Evolutionary conservation across 1,140 invertebrate genomes (phyloP).

Genomic region (Mamestra configurata): DNA sequence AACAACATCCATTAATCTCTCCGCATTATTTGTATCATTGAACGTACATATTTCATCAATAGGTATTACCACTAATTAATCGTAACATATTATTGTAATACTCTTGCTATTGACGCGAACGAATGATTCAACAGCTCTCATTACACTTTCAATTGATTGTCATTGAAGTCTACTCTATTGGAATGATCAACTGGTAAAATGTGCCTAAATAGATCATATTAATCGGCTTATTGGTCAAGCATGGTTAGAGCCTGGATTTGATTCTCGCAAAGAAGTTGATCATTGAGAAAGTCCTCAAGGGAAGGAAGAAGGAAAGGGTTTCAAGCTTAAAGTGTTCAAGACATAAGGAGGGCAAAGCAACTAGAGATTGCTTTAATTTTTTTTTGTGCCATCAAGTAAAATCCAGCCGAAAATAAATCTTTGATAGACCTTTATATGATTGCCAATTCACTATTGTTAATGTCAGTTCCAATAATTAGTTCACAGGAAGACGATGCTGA

Average conservation of each 20-base stretch:
- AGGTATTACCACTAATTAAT: slow-evolving; percentile 1
- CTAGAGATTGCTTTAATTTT: too few relatives aligned
- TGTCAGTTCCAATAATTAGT: neutral
- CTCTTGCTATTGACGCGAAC: neutral
- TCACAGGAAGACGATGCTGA: neutral
- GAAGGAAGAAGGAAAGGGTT: too few relatives aligned
- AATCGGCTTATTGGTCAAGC: neutral
- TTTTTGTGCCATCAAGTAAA: too few relatives aligned
- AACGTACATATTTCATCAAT: neutral
- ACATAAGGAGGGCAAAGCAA: too few relatives aligned
- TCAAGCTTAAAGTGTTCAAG: too few relatives aligned
- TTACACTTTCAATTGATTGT: slow-evolving; percentile 16
- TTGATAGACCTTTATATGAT: too few relatives aligned
- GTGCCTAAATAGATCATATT: neutral
- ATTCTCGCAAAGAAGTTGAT: too few relatives aligned
- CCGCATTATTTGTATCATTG: neutral
- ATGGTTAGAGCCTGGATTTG: too few relatives aligned
- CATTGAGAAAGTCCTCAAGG: too few relatives aligned
- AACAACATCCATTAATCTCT: neutral
- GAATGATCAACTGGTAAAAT: neutral
- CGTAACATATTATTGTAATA: neutral
- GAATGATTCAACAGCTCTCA: slow-evolving; percentile 7
- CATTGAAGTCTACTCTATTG: neutral
- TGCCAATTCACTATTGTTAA: too few relatives aligned
- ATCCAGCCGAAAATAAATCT: too few relatives aligned